Evolutionary conservation across 2,888 invertebrate genomes (phyloP).

Genomic region (Dysmachus trigonus): DNA sequence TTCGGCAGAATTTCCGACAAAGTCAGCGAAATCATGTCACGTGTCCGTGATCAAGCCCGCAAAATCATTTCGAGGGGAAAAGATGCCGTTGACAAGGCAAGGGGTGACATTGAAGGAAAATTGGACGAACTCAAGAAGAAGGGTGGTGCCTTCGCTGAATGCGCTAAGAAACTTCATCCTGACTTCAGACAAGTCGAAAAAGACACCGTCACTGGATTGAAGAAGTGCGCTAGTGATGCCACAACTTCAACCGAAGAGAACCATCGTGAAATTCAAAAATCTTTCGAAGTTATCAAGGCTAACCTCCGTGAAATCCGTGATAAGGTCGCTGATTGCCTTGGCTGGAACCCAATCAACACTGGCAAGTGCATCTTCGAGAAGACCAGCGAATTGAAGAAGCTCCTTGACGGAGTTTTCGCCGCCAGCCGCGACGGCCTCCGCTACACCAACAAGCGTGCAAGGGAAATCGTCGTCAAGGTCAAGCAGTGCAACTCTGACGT

Average conservation of each 20-base stretch:
- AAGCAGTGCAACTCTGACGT: neutral
- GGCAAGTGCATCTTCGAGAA: conserved; percentile 29
- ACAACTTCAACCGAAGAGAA: neutral
- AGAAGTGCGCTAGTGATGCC: conserved; percentile 14
- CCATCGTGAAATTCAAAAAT: neutral
- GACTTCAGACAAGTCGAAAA: conserved; percentile 10
- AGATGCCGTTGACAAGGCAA: neutral
- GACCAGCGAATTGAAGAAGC: conserved; percentile 22
- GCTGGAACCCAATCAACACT: conserved; percentile 22
- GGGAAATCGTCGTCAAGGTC: neutral
- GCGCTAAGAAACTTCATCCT: conserved; percentile 14
- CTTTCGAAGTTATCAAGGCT: neutral
- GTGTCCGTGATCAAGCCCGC: neutral
- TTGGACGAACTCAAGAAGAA: conserved; percentile 10
- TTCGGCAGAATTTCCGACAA: neutral
- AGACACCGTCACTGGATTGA: neutral
- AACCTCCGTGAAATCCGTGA: neutral
- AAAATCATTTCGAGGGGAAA: neutral
- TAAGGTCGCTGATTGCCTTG: conserved; percentile 2
- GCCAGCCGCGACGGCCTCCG: neutral
- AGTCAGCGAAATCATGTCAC: neutral
- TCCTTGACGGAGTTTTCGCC: neutral
- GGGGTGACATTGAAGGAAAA: neutral
- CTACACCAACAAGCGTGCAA: neutral
- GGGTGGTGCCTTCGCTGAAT: conserved; percentile 7